Evolutionary conservation across 1,140 invertebrate genomes (phyloP), one percentile per base, ranked within the genome.

Genomic region (Bombus affinis): DNA sequence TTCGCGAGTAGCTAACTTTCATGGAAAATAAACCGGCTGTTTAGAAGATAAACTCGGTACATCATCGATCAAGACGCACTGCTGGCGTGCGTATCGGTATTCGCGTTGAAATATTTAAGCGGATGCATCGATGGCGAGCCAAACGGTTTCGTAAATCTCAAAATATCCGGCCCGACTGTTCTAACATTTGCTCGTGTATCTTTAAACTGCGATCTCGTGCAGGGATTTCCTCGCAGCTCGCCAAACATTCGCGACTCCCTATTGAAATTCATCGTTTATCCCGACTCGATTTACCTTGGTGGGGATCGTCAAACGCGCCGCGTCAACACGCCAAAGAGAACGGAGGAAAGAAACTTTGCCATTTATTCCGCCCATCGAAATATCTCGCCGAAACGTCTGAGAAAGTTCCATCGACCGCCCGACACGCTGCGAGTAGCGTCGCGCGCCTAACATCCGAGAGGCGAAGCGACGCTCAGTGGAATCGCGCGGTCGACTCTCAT

Each of bases 241-340:
- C 12, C 35, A 12, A 37, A 35, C 47, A 15, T 35, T n/a, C 39
- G 9, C 39, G 37, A 42, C 22, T 59, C 22, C 53, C 75, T 44
- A 71, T 59, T 62, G 76, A 62, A 37, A 35, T 44, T 18, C 32
- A 47, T 44, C 70, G 77, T 84, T 80, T 84, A 80, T 71, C 8
- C 32, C 42, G 15, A 8, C 18, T 5, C 35, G 65, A 76, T 68
- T 81, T 71, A 53, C 47, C 42, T 59, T 39, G 12, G 22, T 18
- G 3, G 25, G 12, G 42, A 71, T 84, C n/a, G 37, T 82, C 65
- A 71, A 84, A 79, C 65, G 66, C 15, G 28, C 25, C 35, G 35
- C 73, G 81, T 83, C 65, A 59, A 78, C 39, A 47, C 13, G 39
- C 28, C 81, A 57, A 77, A 77, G 62, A n/a, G 44, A n/a, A 47